Base-by-base conservation (phyloP, 2,113 vertebrate species). In the Cyphomyrus plagiostoma region DNA sequence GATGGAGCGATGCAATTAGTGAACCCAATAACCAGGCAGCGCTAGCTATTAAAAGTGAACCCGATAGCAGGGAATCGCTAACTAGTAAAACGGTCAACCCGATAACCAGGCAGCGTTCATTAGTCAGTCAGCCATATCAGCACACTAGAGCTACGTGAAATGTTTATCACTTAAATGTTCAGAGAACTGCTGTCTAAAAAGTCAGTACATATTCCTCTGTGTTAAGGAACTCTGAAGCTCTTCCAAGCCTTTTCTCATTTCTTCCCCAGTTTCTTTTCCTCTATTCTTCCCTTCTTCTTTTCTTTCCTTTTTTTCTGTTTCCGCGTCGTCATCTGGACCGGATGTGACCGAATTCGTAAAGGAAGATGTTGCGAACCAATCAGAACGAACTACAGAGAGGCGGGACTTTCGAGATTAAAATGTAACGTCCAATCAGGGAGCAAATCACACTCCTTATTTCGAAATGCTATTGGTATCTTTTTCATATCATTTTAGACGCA, bases 281-380 rank as follows among this genome's bases (percentile, higher is more conserved):
- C 89, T 58, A 45, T 85, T 85, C 77, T 83, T 56, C 74, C 74
- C 39, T 83, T 89, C 82, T 74, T 53, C 23, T 84, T 89, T 80
- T 46, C 42, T 85, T 84, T 89, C 53, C 3, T 84, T 84, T 89
- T 83, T 89, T 85, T 85, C 50, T 58, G 49, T 58, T 89, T 89
- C 88, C 88, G 88, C 88, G 42, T 89, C 88, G 80, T 84, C 80
- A 89, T 45, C 52, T 17, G 52, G 35, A 62, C 88, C 77, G 88
- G 88, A 89, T 42, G 86, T 35, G 86, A 45, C 86, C 19, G 39
- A 39, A 19, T 30, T 13, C 17, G 23, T 39, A 66, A 39, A 89
- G 52, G 80, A 89, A 85, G n/a, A n/a, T n/a, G 80, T 5, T 3
- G 13, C 5, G 10, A 89, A n/a, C 50, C 52, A 84, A 89, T 35